phyloP scores from a whole-genome alignment of 1,140 invertebrate genomes.

The Ctenoplectra terminalis region DNA sequence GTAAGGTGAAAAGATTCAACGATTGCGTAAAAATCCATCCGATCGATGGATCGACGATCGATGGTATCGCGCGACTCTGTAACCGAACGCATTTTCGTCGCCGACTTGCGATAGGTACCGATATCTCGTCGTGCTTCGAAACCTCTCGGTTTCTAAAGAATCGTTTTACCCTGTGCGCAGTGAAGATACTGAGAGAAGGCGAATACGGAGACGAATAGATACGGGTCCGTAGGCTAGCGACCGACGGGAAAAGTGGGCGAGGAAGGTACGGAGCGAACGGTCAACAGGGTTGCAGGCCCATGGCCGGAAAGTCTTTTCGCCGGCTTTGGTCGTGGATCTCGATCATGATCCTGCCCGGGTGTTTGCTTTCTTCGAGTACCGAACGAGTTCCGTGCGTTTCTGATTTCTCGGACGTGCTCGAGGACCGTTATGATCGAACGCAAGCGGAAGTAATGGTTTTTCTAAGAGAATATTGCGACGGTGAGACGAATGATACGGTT shows the following conservation, averaged over 20 bases:
- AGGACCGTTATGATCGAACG: slow-evolving; percentile 38
- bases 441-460: slow-evolving; percentile 75
- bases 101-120: too few relatives aligned
- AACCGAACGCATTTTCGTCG: too few relatives aligned
- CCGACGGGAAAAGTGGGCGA: not conserved
- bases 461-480: slow-evolving; percentile 76
- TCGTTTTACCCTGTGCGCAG: not conserved
- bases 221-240: slow-evolving; percentile 30
- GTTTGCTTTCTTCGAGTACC: slow-evolving; percentile 60
- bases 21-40: too few relatives aligned
- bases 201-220: slow-evolving; percentile 30
- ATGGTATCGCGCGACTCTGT: too few relatives aligned
- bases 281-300: slow-evolving; percentile 69
- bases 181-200: not conserved
- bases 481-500: slow-evolving; percentile 65
- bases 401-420: slow-evolving; percentile 47
- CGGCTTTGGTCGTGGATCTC: slow-evolving; percentile 80
- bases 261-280: not conserved
- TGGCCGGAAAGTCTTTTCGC: slow-evolving; percentile 79
- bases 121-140: too few relatives aligned
- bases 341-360: slow-evolving; percentile 74
- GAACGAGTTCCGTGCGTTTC: slow-evolving; percentile 61
- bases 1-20: not conserved
- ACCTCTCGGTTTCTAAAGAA: too few relatives aligned
- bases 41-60: too few relatives aligned